These are phyloP conservation scores for Melanitta fusca DNA, from an alignment of 2,797 vertebrate genomes.

Conservation along the genomic window DNA sequence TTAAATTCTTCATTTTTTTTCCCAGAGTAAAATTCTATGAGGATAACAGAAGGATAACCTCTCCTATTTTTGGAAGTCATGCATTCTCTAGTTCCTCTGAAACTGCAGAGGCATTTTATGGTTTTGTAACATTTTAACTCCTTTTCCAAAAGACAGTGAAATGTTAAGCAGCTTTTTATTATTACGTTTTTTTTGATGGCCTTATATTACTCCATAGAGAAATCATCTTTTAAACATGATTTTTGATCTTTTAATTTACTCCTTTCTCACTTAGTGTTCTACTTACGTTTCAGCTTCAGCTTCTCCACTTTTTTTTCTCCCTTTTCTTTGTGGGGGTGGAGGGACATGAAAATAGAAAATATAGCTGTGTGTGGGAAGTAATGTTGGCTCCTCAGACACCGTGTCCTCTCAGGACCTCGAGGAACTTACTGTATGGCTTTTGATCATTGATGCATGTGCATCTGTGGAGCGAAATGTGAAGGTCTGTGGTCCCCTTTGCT, in stretches of 20 bases:
- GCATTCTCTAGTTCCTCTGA: background rate
- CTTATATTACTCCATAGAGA: background rate
- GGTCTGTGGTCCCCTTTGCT: background rate
- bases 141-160: background rate
- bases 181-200: background rate
- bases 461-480: background rate
- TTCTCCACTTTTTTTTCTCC: background rate
- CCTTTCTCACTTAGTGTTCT: background rate
- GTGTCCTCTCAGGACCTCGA: background rate
- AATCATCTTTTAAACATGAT: background rate
- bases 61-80: background rate
- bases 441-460: accelerated
- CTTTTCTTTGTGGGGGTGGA: background rate
- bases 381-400: background rate
- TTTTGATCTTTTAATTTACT: background rate
- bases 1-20: background rate
- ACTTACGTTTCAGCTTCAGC: background rate
- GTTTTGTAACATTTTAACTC: background rate
- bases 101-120: background rate
- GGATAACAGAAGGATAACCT: background rate
- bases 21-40: background rate
- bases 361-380: background rate
- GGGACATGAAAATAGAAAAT: background rate
- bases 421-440: background rate
- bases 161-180: background rate